These are phyloP conservation scores for Pseudorhombus dupliciocellatus DNA, from an alignment of 2,113 vertebrate genomes.

Conservation along the genomic window DNA sequence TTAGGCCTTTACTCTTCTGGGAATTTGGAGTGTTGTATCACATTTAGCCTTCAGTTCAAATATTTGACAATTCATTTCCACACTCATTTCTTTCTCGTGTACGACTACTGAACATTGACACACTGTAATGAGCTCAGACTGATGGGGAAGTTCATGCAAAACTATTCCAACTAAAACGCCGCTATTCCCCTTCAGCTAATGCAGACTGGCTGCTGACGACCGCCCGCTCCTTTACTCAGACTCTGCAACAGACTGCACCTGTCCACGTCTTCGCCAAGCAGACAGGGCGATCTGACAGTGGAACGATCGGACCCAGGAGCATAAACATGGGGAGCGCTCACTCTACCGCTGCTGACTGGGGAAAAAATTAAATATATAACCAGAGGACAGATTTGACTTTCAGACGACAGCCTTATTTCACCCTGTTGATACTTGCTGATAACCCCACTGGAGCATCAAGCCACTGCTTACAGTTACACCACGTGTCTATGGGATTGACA, in stretches of 20 bases:
- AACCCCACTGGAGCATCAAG: too few relatives aligned
- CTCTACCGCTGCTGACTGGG: background rate
- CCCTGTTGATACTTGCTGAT: too few relatives aligned
- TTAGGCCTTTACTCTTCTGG: too few relatives aligned
- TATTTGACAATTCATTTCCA: background rate
- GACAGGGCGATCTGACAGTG: background rate
- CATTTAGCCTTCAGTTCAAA: background rate
- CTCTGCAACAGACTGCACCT: background rate
- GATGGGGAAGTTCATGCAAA: too few relatives aligned
- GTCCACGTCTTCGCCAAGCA: background rate
- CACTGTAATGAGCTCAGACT: too few relatives aligned
- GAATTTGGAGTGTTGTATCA: background rate
- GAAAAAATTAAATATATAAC: background rate
- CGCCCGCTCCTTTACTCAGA: background rate
- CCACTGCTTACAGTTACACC: background rate
- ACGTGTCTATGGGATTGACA: background rate
- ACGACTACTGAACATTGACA: too few relatives aligned
- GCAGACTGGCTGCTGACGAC: too few relatives aligned
- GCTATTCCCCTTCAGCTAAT: too few relatives aligned
- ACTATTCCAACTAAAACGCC: too few relatives aligned
- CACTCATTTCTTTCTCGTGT: too few relatives aligned
- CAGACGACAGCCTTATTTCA: too few relatives aligned
- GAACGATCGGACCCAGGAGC: background rate
- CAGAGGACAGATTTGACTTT: too few relatives aligned
- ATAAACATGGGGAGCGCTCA: background rate